These are phyloP conservation scores for Pongo pygmaeus DNA, from an alignment of 2,113 vertebrate genomes.

Conservation along the genomic window DNA sequence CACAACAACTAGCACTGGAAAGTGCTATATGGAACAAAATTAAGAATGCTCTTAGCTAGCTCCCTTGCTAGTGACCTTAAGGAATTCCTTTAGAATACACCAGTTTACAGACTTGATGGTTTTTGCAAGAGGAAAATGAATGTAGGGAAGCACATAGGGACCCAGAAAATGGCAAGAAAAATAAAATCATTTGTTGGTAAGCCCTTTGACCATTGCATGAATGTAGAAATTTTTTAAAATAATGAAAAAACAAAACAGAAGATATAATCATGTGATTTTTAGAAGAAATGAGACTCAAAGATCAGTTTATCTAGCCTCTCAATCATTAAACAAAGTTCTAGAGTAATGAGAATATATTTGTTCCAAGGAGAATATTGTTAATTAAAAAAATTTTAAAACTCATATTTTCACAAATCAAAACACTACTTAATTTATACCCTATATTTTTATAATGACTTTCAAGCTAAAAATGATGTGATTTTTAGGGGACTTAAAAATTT, in stretches of 20 bases:
- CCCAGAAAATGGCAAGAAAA: slow-evolving; percentile 60
- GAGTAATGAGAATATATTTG: neutral
- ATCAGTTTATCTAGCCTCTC: neutral
- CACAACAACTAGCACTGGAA: neutral
- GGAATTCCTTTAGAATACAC: slow-evolving; percentile 9
- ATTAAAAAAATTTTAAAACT: neutral
- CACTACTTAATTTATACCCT: neutral
- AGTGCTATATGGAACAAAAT: slow-evolving; percentile 18
- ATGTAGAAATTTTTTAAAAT: neutral
- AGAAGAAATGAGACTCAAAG: neutral
- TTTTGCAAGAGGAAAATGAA: slow-evolving; percentile 55
- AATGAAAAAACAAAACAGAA: slow-evolving; percentile 14
- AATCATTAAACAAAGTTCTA: neutral
- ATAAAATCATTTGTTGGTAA: slow-evolving; percentile 7
- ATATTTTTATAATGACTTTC: neutral
- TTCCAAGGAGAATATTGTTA: neutral
- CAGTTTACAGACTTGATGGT: slow-evolving; percentile 4
- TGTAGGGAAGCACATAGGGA: neutral
- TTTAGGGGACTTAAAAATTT: neutral
- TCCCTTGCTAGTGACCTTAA: slow-evolving; percentile 39
- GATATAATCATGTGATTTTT: neutral
- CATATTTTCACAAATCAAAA: neutral
- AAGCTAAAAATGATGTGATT: neutral
- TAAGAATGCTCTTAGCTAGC: neutral
- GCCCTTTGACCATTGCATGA: neutral